phyloP scores from a whole-genome alignment of 2,113 vertebrate genomes.

The Motacilla tschutschensis region DNA sequence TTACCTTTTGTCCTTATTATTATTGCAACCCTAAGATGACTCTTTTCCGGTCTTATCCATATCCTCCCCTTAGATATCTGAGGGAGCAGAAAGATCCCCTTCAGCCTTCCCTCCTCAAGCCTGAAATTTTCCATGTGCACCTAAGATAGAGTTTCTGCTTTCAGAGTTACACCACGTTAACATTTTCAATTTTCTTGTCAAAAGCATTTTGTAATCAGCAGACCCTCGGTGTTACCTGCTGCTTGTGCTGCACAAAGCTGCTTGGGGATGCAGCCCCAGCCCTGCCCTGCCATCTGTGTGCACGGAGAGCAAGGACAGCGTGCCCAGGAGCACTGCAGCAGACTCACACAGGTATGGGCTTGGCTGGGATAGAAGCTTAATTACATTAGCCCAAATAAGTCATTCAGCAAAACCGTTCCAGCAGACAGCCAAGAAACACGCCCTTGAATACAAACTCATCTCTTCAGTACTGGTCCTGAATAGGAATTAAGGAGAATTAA shows the following conservation, averaged over 20 bases:
- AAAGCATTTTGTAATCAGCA: background rate
- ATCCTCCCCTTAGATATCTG: background rate
- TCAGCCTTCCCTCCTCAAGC: background rate
- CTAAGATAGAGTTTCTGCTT: background rate
- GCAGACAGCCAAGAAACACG: background rate
- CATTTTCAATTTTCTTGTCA: background rate
- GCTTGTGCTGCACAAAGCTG: background rate
- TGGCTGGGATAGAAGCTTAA: background rate
- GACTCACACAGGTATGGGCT: background rate
- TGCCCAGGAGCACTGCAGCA: background rate
- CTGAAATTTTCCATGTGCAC: background rate
- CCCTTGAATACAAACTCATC: background rate
- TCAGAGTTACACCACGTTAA: background rate
- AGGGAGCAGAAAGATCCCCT: background rate
- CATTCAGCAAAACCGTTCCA: conserved; percentile 2
- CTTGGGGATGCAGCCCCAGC: background rate
- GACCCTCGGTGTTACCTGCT: fast-evolving
- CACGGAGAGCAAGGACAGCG: background rate
- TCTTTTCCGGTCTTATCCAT: background rate
- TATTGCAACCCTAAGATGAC: background rate
- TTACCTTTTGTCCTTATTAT: background rate
- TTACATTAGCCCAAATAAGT: conserved; percentile 40
- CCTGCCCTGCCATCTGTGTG: background rate
- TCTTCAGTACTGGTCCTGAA: background rate
- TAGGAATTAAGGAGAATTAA: background rate